Conservation (phyloP, 2,113 vertebrate species). For the Herpetotheres cachinnans region DNA sequence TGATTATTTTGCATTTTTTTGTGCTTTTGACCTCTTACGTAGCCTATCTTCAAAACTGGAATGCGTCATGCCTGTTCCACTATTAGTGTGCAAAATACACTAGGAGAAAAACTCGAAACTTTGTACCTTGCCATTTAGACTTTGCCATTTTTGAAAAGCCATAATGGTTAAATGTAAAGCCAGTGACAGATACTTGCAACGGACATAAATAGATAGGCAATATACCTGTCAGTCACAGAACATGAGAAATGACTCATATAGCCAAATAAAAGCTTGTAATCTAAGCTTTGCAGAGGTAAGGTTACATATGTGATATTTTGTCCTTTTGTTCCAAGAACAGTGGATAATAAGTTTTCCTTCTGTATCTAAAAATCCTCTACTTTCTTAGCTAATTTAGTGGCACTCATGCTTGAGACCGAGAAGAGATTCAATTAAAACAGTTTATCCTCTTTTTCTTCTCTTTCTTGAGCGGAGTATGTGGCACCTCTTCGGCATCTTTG, state of each 20-base stretch:
- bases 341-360: not conserved
- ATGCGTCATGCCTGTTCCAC: not conserved
- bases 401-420: not conserved
- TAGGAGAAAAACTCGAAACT: not conserved
- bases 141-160: not conserved
- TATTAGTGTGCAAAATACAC: not conserved
- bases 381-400: not conserved
- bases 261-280: not conserved
- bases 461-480: not conserved
- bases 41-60: not conserved
- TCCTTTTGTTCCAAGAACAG: not conserved
- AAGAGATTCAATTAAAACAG: not conserved
- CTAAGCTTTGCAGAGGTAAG: not conserved
- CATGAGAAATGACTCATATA: not conserved
- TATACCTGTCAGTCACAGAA: conserved; percentile 8
- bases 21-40: not conserved
- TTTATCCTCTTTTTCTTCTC: not conserved
- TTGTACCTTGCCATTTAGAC: not conserved
- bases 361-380: not conserved
- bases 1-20: not conserved
- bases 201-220: conserved; percentile 7
- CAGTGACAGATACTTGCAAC: not conserved
- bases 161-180: not conserved
- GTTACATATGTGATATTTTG: not conserved
- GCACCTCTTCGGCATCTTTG: not conserved